Evolutionary conservation across 2,888 invertebrate species (phyloP).

Genomic region (Pediacus dermestoides): DNA sequence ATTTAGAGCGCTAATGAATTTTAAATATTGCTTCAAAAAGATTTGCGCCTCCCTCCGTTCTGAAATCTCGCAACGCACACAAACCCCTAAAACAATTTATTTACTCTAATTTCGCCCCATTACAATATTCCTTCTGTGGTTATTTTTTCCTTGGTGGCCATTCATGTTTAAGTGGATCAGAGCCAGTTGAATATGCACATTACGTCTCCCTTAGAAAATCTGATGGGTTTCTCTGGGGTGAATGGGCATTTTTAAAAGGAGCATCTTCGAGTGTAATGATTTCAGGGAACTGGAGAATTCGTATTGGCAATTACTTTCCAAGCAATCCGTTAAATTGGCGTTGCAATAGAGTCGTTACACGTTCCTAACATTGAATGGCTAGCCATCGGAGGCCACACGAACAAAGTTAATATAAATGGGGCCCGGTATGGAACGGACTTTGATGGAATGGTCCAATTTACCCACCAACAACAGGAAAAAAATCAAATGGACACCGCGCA

Average conservation of each 20-base stretch:
- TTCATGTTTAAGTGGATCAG: too few relatives aligned
- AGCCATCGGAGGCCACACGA: constrained; percentile 24
- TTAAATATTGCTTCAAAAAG: too few relatives aligned
- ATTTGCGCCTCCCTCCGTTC: neutral
- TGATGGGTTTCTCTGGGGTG: neutral
- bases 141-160: too few relatives aligned
- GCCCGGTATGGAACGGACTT: constrained; percentile 34
- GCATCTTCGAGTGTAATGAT: constrained; percentile 16
- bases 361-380: constrained; percentile 26
- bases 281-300: constrained; percentile 16
- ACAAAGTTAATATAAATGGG: constrained; percentile 36
- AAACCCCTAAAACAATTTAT: too few relatives aligned
- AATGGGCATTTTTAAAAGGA: constrained; percentile 16
- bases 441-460: constrained; percentile 35
- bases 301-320: constrained; percentile 22
- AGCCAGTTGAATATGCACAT: neutral
- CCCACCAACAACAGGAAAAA: neutral
- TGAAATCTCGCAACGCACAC: constrained; percentile 3
- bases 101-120: too few relatives aligned
- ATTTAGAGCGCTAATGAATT: too few relatives aligned
- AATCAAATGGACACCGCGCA: too few relatives aligned
- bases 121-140: too few relatives aligned
- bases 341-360: constrained; percentile 30
- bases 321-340: constrained; percentile 29
- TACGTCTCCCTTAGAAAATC: neutral